phyloP scores from a whole-genome alignment of 2,888 invertebrate genomes.

The Omphaloscelis lunosa region DNA sequence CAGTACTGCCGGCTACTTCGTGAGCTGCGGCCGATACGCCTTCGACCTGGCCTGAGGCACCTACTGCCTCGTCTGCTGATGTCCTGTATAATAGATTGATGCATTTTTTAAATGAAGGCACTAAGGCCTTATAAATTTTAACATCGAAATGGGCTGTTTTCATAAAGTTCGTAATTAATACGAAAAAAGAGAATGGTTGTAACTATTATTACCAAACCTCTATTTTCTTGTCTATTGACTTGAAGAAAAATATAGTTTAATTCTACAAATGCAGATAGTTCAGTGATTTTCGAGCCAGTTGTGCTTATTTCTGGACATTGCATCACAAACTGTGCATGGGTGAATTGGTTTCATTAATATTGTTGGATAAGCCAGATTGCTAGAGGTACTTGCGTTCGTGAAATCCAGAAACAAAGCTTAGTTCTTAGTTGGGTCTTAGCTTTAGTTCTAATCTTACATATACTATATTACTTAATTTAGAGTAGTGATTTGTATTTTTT shows the following conservation, averaged over 20 bases:
- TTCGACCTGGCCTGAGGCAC: constrained; percentile 96
- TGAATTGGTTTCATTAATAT: neutral
- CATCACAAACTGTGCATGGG: neutral
- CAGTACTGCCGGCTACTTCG: constrained; percentile 98
- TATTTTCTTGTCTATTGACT: neutral
- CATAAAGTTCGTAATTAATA: neutral
- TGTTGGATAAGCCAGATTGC: neutral
- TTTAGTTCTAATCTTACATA: neutral
- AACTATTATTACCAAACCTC: neutral
- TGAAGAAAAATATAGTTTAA: neutral
- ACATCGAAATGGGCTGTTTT: neutral
- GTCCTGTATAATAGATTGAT: constrained; percentile 88
- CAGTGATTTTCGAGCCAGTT: neutral
- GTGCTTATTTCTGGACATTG: constrained; percentile 2
- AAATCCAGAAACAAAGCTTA: neutral
- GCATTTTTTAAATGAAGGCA: neutral
- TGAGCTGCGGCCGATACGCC: constrained; percentile 99
- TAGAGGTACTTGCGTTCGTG: neutral
- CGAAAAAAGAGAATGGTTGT: neutral
- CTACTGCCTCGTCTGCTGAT: constrained; percentile 97
- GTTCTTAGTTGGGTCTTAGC: too few relatives aligned
- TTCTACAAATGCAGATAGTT: neutral
- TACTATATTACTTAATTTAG: neutral
- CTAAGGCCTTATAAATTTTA: neutral
- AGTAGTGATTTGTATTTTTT: neutral